These are phyloP conservation scores for Celastrina argiolus DNA, from an alignment of 2,888 invertebrate genomes.

Conservation along the genomic window DNA sequence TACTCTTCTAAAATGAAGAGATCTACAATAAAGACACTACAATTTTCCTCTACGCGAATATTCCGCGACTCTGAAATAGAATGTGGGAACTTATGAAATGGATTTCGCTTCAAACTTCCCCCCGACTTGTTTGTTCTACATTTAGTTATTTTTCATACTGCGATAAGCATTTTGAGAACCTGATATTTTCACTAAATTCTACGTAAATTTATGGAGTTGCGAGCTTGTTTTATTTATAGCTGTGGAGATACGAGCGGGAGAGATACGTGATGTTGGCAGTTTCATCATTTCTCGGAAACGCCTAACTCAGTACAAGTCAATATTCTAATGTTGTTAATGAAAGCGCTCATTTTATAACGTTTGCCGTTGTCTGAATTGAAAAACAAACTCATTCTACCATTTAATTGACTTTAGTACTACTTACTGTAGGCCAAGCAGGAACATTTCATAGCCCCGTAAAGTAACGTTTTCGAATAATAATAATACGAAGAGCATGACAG, in stretches of 20 bases:
- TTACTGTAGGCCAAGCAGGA: too few relatives aligned
- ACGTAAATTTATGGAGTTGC: background rate
- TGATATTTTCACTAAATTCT: background rate
- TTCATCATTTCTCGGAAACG: background rate
- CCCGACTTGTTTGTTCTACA: background rate
- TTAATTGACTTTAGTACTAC: too few relatives aligned
- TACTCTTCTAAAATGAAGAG: background rate
- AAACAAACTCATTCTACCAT: background rate
- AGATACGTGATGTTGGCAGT: too few relatives aligned
- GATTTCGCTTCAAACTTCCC: background rate
- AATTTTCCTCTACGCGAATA: background rate
- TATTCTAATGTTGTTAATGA: background rate
- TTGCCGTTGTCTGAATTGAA: background rate
- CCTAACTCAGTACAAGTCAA: background rate
- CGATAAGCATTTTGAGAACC: background rate
- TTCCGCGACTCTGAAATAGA: background rate
- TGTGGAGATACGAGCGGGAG: too few relatives aligned
- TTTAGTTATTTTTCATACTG: background rate
- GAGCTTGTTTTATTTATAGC: background rate
- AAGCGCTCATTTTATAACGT: background rate
- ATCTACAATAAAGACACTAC: background rate
- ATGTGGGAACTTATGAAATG: background rate
- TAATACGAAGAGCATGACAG: too few relatives aligned
- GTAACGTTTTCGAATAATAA: too few relatives aligned
- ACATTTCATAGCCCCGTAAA: too few relatives aligned